phyloP scores from a whole-genome alignment of 2,888 invertebrate species.

The Podabrus alpinus region DNA sequence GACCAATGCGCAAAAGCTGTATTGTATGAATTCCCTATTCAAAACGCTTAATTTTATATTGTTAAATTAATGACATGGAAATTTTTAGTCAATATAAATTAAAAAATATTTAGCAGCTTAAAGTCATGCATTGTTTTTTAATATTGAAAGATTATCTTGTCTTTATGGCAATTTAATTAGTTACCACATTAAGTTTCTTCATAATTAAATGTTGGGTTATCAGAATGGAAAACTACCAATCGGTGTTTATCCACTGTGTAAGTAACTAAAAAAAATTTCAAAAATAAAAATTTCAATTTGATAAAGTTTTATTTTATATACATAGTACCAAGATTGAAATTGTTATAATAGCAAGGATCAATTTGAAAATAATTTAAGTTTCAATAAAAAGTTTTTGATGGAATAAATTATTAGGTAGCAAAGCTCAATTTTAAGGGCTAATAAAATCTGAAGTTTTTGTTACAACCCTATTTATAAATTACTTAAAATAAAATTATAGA shows the following conservation, averaged over 20 bases:
- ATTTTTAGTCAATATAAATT: neutral
- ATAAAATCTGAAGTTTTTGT: neutral
- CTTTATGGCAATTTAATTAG: neutral
- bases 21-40: neutral
- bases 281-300: neutral
- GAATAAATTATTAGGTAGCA: neutral
- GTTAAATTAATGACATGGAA: neutral
- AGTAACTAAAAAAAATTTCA: neutral
- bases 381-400: neutral
- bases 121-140: neutral
- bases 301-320: neutral
- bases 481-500: neutral
- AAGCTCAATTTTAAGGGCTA: neutral
- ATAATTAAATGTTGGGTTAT: neutral
- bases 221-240: neutral
- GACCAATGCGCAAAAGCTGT: neutral
- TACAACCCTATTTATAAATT: neutral
- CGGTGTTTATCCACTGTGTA: neutral
- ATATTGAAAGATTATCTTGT: neutral
- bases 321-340: neutral
- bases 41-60: neutral
- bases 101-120: too few species aligned
- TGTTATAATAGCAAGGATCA: neutral
- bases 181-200: neutral
- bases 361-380: neutral